Evolutionary conservation across 2,888 invertebrate genomes (phyloP).

Genomic region (Hypsopygia costalis): DNA sequence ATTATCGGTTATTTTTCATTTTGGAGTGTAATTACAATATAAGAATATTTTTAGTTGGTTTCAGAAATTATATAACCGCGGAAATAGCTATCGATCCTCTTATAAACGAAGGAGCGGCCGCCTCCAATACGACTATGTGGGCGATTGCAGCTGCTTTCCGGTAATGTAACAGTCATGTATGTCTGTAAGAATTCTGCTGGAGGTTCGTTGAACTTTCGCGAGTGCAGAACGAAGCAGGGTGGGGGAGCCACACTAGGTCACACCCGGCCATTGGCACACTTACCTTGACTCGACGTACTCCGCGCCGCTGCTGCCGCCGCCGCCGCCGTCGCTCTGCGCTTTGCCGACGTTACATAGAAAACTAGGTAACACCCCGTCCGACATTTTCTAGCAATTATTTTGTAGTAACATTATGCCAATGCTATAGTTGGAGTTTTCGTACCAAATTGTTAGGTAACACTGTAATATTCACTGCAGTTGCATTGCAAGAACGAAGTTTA

Average conservation of each 20-base stretch:
- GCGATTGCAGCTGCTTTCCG: constrained; percentile 73
- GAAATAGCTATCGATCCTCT: neutral
- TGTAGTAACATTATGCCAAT: constrained; percentile 26
- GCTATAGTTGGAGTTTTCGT: neutral
- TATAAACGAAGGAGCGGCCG: constrained; percentile 14
- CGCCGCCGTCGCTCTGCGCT: constrained; percentile 35
- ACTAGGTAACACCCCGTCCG: constrained; percentile 54
- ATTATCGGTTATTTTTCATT: no score
- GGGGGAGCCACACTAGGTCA: constrained; percentile 76
- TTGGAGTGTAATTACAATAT: no score
- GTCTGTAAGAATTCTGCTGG: constrained; percentile 75
- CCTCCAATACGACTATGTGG: constrained; percentile 33
- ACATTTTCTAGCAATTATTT: constrained; percentile 42
- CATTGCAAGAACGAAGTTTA: no score
- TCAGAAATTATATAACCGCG: no score
- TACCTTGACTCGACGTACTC: constrained; percentile 76
- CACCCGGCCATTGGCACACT: constrained; percentile 77
- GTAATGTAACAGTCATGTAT: constrained; percentile 76
- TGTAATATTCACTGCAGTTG: neutral
- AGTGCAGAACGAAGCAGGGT: constrained; percentile 73
- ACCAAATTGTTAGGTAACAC: neutral
- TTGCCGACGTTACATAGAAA: constrained; percentile 57
- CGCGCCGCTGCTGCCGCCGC: constrained; percentile 34
- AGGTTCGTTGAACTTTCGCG: constrained; percentile 77
- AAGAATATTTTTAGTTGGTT: no score